phyloP scores from a whole-genome alignment of 2,888 invertebrate species.

The Xestoiulus laeticollis region DNA sequence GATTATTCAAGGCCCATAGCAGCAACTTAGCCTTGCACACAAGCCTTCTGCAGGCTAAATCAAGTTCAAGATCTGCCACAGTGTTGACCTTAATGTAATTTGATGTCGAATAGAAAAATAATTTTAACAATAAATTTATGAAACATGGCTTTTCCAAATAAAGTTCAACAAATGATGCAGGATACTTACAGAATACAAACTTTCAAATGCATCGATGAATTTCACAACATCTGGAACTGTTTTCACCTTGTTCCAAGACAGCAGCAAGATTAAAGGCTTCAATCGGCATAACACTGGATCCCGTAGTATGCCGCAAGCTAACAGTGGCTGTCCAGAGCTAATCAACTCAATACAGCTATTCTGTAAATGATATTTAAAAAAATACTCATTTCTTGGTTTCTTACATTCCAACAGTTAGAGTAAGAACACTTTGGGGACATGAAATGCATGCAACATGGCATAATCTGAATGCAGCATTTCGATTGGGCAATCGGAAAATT shows the following conservation, averaged over 20 bases:
- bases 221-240: not conserved
- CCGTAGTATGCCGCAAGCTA: conserved; percentile 21
- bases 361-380: not conserved
- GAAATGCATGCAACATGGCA: too few relatives aligned
- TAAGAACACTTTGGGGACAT: too few relatives aligned
- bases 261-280: conserved; percentile 47
- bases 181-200: conserved; percentile 45
- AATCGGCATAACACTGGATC: conserved; percentile 5
- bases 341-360: conserved; percentile 50
- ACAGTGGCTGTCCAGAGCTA: conserved; percentile 47
- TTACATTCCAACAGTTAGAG: too few relatives aligned
- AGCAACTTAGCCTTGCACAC: conserved; percentile 49
- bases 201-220: conserved; percentile 20
- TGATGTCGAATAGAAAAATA: too few relatives aligned
- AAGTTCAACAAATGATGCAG: not conserved
- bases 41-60: conserved; percentile 36
- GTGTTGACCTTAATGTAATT: not conserved
- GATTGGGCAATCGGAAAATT: too few relatives aligned
- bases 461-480: too few relatives aligned
- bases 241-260: conserved; percentile 48
- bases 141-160: not conserved
- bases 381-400: too few relatives aligned
- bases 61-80: conserved; percentile 15
- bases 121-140: not conserved
- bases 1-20: conserved; percentile 18